Evolutionary conservation across 2,797 vertebrate species (phyloP).

Genomic region (Danio aesculapii): DNA sequence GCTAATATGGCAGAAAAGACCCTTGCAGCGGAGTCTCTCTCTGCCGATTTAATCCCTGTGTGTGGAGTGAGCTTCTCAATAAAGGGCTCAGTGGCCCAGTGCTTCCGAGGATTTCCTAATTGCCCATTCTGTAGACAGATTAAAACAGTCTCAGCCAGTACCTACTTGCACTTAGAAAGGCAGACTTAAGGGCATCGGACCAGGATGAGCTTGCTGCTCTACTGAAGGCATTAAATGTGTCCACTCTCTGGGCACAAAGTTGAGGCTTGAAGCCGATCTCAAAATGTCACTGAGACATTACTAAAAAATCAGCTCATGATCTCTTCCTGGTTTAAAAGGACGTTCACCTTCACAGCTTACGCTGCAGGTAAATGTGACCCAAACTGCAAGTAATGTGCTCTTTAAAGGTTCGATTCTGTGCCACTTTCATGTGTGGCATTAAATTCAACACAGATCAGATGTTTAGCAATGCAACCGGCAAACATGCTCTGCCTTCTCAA

Average conservation of each 20-base stretch:
- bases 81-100: constrained; percentile 64
- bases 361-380: no score
- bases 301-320: not conserved
- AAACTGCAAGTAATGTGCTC: no score
- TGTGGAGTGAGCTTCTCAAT: constrained; percentile 59
- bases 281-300: not conserved
- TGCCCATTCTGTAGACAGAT: constrained; percentile 65
- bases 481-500: no score
- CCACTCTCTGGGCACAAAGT: constrained; percentile 10
- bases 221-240: constrained; percentile 5
- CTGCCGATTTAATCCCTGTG: constrained; percentile 59
- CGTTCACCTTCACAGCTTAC: constrained; percentile 21
- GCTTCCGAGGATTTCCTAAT: constrained; percentile 67
- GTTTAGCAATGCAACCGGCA: no score
- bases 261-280: constrained; percentile 1
- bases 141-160: constrained; percentile 57
- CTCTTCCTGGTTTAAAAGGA: not conserved
- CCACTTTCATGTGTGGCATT: no score
- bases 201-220: not conserved
- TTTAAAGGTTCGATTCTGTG: no score
- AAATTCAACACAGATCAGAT: no score
- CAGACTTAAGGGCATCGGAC: constrained; percentile 31
- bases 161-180: constrained; percentile 35
- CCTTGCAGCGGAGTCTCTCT: constrained; percentile 66
- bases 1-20: constrained; percentile 73